Conservation (phyloP, 2,888 invertebrate species). For the Zootermopsis nevadensis region DNA sequence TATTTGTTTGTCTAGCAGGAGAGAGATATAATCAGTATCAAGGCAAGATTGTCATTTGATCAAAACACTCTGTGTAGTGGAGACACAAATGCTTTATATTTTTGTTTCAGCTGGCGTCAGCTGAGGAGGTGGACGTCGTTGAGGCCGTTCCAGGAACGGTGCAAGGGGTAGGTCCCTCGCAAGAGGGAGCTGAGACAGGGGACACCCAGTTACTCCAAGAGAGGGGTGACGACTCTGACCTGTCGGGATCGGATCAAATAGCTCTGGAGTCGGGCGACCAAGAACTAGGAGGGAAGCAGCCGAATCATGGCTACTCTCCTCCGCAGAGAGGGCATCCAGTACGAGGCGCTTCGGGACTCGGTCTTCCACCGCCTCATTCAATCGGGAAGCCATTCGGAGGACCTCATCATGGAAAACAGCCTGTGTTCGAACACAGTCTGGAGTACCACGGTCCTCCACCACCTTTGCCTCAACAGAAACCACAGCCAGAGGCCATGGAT, state of each 20-base stretch:
- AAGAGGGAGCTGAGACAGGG: conserved; percentile 16
- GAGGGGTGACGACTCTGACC: conserved; percentile 70
- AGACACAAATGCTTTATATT: neutral
- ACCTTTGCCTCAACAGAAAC: conserved; percentile 70
- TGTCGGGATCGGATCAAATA: conserved; percentile 73
- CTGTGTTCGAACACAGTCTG: conserved; percentile 65
- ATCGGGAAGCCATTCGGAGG: conserved; percentile 58
- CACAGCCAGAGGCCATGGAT: conserved; percentile 71
- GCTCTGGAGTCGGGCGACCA: conserved; percentile 79
- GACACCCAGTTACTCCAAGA: conserved; percentile 66
- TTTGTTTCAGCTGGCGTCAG: conserved; percentile 46
- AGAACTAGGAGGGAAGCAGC: conserved; percentile 61
- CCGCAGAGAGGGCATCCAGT: conserved; percentile 64
- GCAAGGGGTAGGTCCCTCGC: conserved; percentile 36
- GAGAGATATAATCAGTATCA: too few species aligned
- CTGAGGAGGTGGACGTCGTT: conserved; percentile 74
- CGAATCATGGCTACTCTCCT: conserved; percentile 67
- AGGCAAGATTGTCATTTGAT: too few species aligned
- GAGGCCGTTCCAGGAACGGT: conserved; percentile 69
- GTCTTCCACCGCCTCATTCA: conserved; percentile 51
- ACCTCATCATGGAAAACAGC: conserved; percentile 64
- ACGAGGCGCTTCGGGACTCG: conserved; percentile 62
- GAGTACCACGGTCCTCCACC: conserved; percentile 80
- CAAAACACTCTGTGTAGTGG: too few species aligned
- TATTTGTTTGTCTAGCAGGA: too few species aligned